These are phyloP conservation scores for Philereme transversata DNA, from an alignment of 2,888 invertebrate species.

Conservation along the genomic window DNA sequence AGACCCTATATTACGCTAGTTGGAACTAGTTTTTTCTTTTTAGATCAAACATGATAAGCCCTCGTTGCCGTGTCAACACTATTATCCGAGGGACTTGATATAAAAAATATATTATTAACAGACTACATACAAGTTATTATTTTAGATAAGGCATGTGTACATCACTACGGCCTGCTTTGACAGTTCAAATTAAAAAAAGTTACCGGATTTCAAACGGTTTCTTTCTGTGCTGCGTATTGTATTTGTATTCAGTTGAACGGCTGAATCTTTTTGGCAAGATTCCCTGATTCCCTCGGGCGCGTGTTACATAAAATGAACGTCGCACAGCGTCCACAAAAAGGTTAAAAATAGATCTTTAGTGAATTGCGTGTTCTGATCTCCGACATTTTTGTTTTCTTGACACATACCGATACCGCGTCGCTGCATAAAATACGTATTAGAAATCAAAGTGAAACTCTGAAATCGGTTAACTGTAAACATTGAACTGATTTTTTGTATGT, in stretches of 20 bases:
- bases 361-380: constrained; percentile 69
- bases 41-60: no score
- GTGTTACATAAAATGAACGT: constrained; percentile 74
- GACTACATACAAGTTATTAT: no score
- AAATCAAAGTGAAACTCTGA: constrained; percentile 77
- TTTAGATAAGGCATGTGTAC: no score
- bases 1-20: no score
- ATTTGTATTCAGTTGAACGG: constrained; percentile 35
- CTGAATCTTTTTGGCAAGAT: constrained; percentile 74
- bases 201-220: constrained; percentile 75
- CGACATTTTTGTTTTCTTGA: constrained; percentile 79
- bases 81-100: no score
- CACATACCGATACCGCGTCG: constrained; percentile 70
- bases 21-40: no score
- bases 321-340: constrained; percentile 68
- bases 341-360: constrained; percentile 76
- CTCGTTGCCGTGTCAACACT: no score
- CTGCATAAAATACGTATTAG: constrained; percentile 63
- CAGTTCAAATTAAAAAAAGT: constrained; percentile 56
- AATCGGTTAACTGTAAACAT: constrained; percentile 71
- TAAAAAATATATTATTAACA: no score
- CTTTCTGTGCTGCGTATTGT: constrained; percentile 39
- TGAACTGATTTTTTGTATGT: constrained; percentile 64
- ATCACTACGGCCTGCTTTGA: neutral
- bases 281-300: constrained; percentile 70